These are phyloP conservation scores for Sphaeridia pumilis DNA, from an alignment of 2,888 invertebrate species.

Conservation along the genomic window DNA sequence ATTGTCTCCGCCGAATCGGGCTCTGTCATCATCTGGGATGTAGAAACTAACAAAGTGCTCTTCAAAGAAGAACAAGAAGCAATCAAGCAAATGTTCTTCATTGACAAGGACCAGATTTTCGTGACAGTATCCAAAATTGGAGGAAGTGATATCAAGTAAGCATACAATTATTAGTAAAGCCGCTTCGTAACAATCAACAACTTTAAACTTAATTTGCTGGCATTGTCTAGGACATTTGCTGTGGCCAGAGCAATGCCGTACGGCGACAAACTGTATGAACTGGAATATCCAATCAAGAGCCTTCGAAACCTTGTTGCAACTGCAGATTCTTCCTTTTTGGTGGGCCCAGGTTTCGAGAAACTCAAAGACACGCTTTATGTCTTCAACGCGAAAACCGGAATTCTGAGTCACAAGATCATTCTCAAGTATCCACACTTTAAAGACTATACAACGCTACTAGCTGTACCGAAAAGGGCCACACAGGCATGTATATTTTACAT, in stretches of 20 bases:
- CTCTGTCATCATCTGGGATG: slow-evolving; percentile 78
- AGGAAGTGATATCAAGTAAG: slow-evolving; percentile 39
- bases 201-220: neutral
- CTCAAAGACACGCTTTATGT: slow-evolving; percentile 70
- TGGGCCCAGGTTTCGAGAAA: slow-evolving; percentile 70
- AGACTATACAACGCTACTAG: slow-evolving; percentile 62
- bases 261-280: slow-evolving; percentile 63
- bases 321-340: slow-evolving; percentile 63
- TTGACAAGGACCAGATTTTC: slow-evolving; percentile 62
- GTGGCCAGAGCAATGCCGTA: slow-evolving; percentile 44
- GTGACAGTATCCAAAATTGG: slow-evolving; percentile 59
- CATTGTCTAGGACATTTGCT: slow-evolving; percentile 18
- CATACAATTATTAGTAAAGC: neutral
- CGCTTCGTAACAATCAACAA: too few species aligned
- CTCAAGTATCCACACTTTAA: slow-evolving; percentile 41
- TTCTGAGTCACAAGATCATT: slow-evolving; percentile 45
- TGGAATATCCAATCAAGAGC: slow-evolving; percentile 66
- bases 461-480: slow-evolving; percentile 62
- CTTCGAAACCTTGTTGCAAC: slow-evolving; percentile 70
- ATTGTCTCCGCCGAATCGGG: slow-evolving; percentile 88
- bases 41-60: slow-evolving; percentile 56
- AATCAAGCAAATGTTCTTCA: slow-evolving; percentile 60
- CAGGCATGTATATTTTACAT: slow-evolving; percentile 16
- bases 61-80: slow-evolving; percentile 73
- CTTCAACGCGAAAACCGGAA: slow-evolving; percentile 69